These are phyloP conservation scores for Himantopus leucocephalus DNA, from an alignment of 2,113 vertebrate species.

Conservation along the genomic window DNA sequence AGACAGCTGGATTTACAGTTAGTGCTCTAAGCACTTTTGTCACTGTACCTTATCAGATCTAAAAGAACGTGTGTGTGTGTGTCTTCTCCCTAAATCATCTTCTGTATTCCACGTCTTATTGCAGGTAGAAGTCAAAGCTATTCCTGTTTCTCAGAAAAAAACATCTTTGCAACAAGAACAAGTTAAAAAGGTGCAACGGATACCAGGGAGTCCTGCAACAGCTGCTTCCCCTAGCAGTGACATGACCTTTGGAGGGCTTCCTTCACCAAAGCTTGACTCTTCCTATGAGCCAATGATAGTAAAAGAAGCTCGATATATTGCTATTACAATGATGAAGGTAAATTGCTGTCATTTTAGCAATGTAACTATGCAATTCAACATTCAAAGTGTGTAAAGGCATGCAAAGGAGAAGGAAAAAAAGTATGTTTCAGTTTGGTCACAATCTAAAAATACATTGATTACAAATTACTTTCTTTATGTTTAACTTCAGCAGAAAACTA, in stretches of 20 bases:
- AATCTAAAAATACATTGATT: background rate
- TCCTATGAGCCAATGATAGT: conserved; percentile 98
- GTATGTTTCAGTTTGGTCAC: background rate
- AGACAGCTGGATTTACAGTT: background rate
- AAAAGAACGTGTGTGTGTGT: background rate
- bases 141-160: conserved; percentile 98
- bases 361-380: background rate
- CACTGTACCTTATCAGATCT: background rate
- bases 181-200: conserved; percentile 85
- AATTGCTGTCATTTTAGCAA: background rate
- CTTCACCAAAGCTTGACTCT: conserved; percentile 93
- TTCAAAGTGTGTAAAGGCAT: background rate
- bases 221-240: conserved; percentile 79
- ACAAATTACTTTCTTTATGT: background rate
- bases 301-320: conserved; percentile 97
- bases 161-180: conserved; percentile 89
- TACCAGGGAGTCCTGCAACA: conserved; percentile 84
- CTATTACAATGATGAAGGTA: conserved; percentile 99
- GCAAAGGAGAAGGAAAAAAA: background rate
- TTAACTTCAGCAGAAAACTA: background rate
- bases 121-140: conserved; percentile 98
- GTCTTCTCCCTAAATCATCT: background rate
- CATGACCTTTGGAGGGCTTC: conserved; percentile 93
- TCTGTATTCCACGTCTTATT: background rate
- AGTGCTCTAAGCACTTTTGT: background rate